Evolutionary conservation across 2,113 vertebrate genomes (phyloP).

Genomic region (Tinamus guttatus): DNA sequence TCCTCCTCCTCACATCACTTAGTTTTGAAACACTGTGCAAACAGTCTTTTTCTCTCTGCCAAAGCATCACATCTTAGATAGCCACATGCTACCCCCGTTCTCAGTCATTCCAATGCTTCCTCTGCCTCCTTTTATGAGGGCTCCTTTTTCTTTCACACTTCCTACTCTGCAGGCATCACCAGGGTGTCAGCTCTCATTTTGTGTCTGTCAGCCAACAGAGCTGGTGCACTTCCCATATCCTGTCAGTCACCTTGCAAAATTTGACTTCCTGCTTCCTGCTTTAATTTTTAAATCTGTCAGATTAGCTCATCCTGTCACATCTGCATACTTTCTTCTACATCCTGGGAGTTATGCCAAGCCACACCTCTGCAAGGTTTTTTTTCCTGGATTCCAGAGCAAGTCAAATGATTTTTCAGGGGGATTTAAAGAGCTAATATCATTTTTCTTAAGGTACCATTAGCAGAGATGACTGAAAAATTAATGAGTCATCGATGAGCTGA

Average conservation of each 20-base stretch:
- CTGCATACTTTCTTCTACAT: background rate
- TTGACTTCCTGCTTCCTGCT: background rate
- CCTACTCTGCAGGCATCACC: background rate
- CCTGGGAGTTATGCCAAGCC: background rate
- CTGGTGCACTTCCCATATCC: background rate
- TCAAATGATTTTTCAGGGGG: background rate
- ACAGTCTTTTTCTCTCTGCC: background rate
- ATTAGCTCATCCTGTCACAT: rapidly evolving
- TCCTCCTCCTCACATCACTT: background rate
- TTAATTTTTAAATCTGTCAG: background rate
- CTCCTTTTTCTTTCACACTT: background rate
- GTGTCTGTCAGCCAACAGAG: background rate
- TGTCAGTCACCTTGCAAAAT: background rate
- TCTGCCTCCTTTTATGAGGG: rapidly evolving
- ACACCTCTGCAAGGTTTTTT: background rate
- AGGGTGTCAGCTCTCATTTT: background rate
- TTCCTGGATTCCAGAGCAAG: background rate
- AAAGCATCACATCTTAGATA: background rate
- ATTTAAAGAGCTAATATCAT: background rate
- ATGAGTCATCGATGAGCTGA: background rate
- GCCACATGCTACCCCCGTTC: background rate
- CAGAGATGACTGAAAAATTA: background rate
- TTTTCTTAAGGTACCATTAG: background rate
- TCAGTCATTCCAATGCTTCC: rapidly evolving
- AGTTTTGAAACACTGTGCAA: background rate